These are phyloP conservation scores for Rhodophaea formosa DNA, from an alignment of 2,888 invertebrate genomes.

Conservation along the genomic window DNA sequence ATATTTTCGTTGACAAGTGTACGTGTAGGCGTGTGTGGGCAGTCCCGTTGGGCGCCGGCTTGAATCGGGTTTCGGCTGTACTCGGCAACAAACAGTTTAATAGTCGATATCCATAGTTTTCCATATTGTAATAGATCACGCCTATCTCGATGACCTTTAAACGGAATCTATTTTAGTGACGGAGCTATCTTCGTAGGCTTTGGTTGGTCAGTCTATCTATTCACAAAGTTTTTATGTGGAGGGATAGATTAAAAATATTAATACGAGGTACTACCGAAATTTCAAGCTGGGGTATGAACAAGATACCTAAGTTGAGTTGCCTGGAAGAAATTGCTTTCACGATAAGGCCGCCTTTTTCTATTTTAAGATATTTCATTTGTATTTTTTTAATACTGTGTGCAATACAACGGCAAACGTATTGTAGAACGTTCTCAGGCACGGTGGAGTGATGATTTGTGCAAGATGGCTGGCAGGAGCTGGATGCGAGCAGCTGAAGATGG, in stretches of 20 bases:
- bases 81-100: neutral
- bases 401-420: too few species aligned
- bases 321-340: too few species aligned
- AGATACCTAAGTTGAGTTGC: too few species aligned
- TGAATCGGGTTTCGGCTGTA: constrained; percentile 14
- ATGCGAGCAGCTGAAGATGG: too few species aligned
- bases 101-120: neutral
- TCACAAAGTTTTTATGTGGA: neutral
- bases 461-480: too few species aligned
- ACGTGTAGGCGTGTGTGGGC: constrained; percentile 21
- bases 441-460: too few species aligned
- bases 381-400: too few species aligned
- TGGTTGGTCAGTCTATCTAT: neutral
- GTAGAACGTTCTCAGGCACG: too few species aligned
- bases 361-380: too few species aligned
- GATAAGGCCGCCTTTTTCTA: too few species aligned
- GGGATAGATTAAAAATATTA: neutral
- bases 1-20: neutral
- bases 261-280: too few species aligned
- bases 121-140: constrained; percentile 1
- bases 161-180: neutral
- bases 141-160: neutral
- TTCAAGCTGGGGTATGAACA: too few species aligned
- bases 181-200: neutral
- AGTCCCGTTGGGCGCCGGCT: constrained; percentile 8